Base-by-base conservation (phyloP, 1,140 invertebrate genomes). In the Scaptomyza graminum region DNA sequence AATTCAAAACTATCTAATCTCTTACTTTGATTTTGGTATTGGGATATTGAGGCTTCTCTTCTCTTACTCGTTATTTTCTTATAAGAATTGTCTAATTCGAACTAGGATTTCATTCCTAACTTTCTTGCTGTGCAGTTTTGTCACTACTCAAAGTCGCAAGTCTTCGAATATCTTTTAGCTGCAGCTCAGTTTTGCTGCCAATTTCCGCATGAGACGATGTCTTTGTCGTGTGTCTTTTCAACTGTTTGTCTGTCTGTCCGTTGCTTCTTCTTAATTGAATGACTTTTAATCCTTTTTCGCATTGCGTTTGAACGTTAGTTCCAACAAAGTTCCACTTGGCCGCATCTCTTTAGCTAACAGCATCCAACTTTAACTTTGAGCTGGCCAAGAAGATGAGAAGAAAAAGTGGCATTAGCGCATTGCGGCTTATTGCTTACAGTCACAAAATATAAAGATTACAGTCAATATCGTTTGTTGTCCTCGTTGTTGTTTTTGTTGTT, bases 231-330 rank as follows among this genome's bases (percentile, higher is more conserved):
- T 31, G 28, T 31, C 28, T 31, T 5, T 31, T 7, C 28, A 9
- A 34, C 31, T 34, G 31, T 34, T 1, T 34, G 31, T 34, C 31
- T 43, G 41, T 57, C 67, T 28, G 34, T 37, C 54, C 49, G 64
- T 63, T 57, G 51, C 59, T 70, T 80, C 74, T 63, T 57, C 79
- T 78, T 87, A 88, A 88, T 87, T 83, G 82, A 88, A 82, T 83
- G 83, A 79, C 83, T 88, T 83, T 88, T 88, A 88, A 88, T 88
- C 83, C 83, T 88, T 88, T 34, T 88, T 88, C 83, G 76, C 83
- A 88, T 79, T 88, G 79, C 84, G 79, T 88, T 87, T 79, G 82
- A 87, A 87, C 83, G 61, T 72, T 70, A 78, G 77, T 79, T 71
- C 63, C 66, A 63, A 62, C 60, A 59, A 34, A 34, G 56, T 84